A percentile compares a stretch with the other conserved stretches of the same genome.
Conservation (phyloP, 2,113 vertebrate genomes). For the Sterrhoptilus dennistouni region DNA sequence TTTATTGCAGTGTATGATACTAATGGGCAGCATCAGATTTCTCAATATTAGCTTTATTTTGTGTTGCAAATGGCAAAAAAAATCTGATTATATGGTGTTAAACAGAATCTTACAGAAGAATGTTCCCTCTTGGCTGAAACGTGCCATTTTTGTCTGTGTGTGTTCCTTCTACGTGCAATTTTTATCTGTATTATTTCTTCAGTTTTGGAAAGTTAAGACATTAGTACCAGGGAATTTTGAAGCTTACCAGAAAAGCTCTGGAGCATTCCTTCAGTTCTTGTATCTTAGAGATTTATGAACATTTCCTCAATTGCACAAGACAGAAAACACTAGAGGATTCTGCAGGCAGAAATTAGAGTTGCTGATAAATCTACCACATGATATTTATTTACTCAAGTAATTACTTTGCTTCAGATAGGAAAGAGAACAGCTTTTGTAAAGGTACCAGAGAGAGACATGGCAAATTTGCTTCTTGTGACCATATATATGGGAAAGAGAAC, state of each 20-base stretch:
- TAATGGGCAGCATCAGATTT: no score
- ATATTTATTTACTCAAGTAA: neutral
- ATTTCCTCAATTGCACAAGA: neutral
- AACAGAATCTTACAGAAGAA: neutral
- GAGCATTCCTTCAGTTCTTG: neutral
- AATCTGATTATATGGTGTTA: neutral
- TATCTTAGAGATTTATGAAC: neutral
- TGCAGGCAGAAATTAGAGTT: neutral
- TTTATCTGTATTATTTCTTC: slow-evolving; percentile 7
- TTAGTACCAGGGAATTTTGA: neutral
- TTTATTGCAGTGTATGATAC: no score
- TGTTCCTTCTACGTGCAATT: neutral
- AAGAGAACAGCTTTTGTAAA: neutral
- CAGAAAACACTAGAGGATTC: neutral
- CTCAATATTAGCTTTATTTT: no score
- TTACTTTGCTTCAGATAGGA: neutral
- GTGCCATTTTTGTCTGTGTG: neutral
- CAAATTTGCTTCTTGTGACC: neutral
- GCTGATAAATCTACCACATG: neutral
- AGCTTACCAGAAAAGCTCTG: neutral
- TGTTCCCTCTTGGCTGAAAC: neutral
- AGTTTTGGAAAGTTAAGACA: neutral
- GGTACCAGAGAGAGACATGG: neutral
- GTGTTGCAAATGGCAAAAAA: no score
- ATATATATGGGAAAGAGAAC: fast-evolving